These are phyloP conservation scores for Stegodyphus mimosarum DNA, from an alignment of 1,140 invertebrate species.

Conservation along the genomic window DNA sequence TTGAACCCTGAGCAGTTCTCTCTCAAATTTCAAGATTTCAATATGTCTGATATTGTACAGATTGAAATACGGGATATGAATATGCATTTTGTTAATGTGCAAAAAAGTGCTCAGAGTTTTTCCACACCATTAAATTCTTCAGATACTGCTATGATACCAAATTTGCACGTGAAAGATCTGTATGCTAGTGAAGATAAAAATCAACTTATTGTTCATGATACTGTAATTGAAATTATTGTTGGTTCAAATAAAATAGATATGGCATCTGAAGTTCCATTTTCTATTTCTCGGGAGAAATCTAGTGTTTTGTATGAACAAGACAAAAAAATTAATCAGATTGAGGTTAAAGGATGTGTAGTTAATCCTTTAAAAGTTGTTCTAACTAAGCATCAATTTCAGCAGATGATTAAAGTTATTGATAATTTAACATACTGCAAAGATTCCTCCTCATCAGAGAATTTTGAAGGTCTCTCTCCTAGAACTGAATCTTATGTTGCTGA, in stretches of 20 bases:
- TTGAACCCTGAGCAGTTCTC: conserved; percentile 36
- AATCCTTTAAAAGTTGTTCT: conserved; percentile 86
- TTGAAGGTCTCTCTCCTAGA: background rate
- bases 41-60: conserved; percentile 62
- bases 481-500: conserved; percentile 4
- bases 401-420: conserved; percentile 79
- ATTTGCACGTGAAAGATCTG: conserved; percentile 72
- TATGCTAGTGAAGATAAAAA: conserved; percentile 75
- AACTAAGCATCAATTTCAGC: conserved; percentile 87
- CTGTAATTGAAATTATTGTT: conserved; percentile 74
- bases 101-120: conserved; percentile 62
- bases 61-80: conserved; percentile 88
- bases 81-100: conserved; percentile 79
- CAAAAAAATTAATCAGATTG: conserved; percentile 62
- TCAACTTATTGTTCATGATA: conserved; percentile 84
- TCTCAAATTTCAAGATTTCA: conserved; percentile 3
- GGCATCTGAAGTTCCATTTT: conserved; percentile 10
- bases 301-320: conserved; percentile 1
- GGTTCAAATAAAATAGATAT: conserved; percentile 23
- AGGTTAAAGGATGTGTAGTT: conserved; percentile 83
- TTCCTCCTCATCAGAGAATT: background rate
- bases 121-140: conserved; percentile 23
- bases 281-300: background rate
- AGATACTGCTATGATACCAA: conserved; percentile 66
- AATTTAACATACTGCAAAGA: conserved; percentile 65